phyloP scores from a whole-genome alignment of 1,140 invertebrate genomes.

The Bombus confusus region DNA sequence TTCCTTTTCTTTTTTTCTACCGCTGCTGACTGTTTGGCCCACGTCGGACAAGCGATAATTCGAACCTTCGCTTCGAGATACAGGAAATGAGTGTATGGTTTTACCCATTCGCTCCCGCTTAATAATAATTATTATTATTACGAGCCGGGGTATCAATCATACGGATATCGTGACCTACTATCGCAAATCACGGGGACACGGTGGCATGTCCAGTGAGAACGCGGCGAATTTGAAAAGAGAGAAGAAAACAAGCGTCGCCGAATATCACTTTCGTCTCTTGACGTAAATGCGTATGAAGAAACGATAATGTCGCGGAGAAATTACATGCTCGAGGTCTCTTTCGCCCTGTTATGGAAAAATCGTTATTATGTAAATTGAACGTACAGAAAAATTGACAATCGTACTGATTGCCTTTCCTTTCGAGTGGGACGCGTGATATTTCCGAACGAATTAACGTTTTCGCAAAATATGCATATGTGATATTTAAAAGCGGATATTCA shows the following conservation, averaged over 20 bases:
- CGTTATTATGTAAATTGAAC: background rate
- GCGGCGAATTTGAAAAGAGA: background rate
- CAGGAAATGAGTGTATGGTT: slow-evolving; percentile 44
- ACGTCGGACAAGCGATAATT: slow-evolving; percentile 15
- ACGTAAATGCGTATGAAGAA: background rate
- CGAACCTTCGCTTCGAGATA: slow-evolving; percentile 35
- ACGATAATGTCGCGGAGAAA: slow-evolving; percentile 2
- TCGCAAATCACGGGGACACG: slow-evolving; percentile 11
- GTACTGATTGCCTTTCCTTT: background rate
- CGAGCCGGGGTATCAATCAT: slow-evolving; percentile 41
- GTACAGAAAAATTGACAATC: background rate
- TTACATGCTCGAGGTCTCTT: background rate
- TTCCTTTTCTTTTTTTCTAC: background rate
- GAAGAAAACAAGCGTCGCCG: too few relatives aligned
- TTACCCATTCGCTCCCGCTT: slow-evolving; percentile 37
- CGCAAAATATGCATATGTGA: background rate
- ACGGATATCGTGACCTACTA: slow-evolving; percentile 42
- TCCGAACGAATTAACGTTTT: background rate
- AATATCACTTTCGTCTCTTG: background rate
- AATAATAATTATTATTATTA: slow-evolving; percentile 61
- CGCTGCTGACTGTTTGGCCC: background rate
- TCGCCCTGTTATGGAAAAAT: background rate
- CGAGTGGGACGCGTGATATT: background rate
- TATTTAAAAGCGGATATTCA: too few relatives aligned
- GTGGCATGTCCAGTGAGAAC: background rate